Conservation (phyloP, 1,140 invertebrate species). For the Triops longicaudatus region DNA sequence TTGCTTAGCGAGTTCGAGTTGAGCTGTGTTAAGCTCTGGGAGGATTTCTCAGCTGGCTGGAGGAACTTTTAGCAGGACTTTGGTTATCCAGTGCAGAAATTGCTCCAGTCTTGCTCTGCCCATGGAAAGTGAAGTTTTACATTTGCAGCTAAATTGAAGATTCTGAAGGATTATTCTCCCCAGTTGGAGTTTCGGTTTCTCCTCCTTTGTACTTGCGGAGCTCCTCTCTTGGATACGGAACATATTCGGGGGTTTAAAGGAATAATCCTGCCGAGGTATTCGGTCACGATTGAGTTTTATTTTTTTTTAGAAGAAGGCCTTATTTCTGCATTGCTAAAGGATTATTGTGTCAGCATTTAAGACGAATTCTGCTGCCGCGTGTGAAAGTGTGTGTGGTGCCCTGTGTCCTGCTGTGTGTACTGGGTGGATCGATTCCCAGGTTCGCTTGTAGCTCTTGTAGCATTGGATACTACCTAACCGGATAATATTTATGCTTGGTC, state of each 20-base stretch:
- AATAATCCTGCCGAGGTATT: too few species aligned
- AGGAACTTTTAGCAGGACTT: not conserved
- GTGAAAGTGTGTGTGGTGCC: not conserved
- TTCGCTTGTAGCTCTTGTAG: conserved; percentile 11
- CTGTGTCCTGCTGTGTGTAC: not conserved
- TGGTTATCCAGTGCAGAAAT: not conserved
- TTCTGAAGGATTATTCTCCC: too few species aligned
- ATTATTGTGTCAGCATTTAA: not conserved
- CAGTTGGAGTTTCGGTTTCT: too few species aligned
- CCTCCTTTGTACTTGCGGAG: too few species aligned
- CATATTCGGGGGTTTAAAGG: too few species aligned
- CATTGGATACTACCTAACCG: conserved; percentile 15
- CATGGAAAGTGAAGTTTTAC: not conserved
- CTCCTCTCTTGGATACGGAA: too few species aligned
- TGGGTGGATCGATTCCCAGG: conserved; percentile 13
- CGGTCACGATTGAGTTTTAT: too few species aligned
- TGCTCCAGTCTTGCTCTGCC: not conserved
- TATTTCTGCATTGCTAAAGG: not conserved
- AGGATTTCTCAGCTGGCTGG: not conserved
- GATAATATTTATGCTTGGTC: not conserved
- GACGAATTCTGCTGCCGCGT: conserved; percentile 2
- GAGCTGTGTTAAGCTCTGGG: conserved; percentile 4
- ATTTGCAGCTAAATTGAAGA: too few species aligned
- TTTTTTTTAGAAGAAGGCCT: not conserved
- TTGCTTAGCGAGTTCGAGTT: conserved; percentile 7